phyloP scores from a whole-genome alignment of 2,888 invertebrate species.

The Eupsilia transversa region DNA sequence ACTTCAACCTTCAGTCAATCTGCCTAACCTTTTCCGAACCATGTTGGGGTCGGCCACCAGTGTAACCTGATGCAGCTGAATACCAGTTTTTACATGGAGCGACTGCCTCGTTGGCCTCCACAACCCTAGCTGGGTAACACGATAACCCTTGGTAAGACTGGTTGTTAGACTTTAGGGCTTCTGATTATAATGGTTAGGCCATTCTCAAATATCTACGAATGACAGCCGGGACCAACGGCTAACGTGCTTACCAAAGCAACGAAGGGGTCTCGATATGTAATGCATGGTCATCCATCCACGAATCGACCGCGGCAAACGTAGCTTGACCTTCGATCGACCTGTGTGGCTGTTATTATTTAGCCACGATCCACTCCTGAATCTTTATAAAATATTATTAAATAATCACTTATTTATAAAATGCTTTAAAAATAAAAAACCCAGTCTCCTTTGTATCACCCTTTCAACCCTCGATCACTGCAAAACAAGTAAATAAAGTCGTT shows the following conservation, averaged over 20 bases:
- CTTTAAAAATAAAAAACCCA: not conserved
- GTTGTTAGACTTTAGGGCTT: not conserved
- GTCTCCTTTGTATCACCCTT: conserved; percentile 4
- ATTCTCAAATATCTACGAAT: not conserved
- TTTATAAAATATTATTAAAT: not conserved
- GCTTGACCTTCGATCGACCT: not conserved
- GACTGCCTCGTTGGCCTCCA: not conserved
- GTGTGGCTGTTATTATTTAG: not conserved
- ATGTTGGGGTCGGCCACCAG: not conserved
- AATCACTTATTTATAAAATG: not conserved
- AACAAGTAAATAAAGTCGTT: conserved; percentile 61
- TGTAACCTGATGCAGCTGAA: not conserved
- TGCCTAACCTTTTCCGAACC: not conserved
- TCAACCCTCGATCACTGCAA: conserved; percentile 41
- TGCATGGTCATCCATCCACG: not conserved
- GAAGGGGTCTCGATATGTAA: not conserved
- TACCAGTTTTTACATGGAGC: not conserved
- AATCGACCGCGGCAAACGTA: not conserved
- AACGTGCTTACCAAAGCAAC: not conserved
- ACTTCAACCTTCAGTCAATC: not conserved
- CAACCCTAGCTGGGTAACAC: not conserved
- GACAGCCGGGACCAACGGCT: not conserved
- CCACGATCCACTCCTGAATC: not conserved
- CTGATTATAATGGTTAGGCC: not conserved
- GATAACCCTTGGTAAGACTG: not conserved